Percentiles rank a stretch among this genome's conserved stretches.
These are phyloP conservation scores for Subacronicta megacephala DNA, from an alignment of 2,888 invertebrate species.

Conservation along the genomic window DNA sequence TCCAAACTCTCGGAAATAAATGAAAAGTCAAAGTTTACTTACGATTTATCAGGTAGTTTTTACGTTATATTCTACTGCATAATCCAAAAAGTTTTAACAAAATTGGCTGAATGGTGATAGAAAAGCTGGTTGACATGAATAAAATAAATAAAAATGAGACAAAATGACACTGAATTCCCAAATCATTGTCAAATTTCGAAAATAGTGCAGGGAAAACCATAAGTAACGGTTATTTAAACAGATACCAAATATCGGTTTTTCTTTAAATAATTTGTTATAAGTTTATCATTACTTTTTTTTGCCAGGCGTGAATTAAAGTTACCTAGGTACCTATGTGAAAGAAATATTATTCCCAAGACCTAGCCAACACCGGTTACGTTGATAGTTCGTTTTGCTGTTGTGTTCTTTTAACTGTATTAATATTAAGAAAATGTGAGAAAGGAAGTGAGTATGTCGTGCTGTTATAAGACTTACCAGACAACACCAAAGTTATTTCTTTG, in stretches of 20 bases:
- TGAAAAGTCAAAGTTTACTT: constrained; percentile 36
- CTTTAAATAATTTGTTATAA: neutral
- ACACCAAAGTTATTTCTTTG: constrained; percentile 79
- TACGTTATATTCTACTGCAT: neutral
- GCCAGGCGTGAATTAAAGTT: constrained; percentile 52
- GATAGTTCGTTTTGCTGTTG: constrained; percentile 80
- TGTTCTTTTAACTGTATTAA: constrained; percentile 83
- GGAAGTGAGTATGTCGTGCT: constrained; percentile 85
- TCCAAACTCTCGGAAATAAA: constrained; percentile 38
- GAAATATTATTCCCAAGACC: constrained; percentile 73
- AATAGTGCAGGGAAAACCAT: constrained; percentile 67
- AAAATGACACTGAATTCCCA: constrained; percentile 26
- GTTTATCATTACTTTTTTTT: constrained; percentile 30
- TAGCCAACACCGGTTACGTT: constrained; percentile 75
- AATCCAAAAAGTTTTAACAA: constrained; percentile 40
- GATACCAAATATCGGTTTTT: constrained; percentile 27
- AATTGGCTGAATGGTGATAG: constrained; percentile 9
- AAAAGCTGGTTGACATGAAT: constrained; percentile 41
- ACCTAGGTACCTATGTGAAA: constrained; percentile 59
- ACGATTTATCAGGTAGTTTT: constrained; percentile 11
- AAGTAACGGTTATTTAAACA: constrained; percentile 14
- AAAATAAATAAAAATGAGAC: constrained; percentile 31
- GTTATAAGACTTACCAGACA: constrained; percentile 80
- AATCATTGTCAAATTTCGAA: constrained; percentile 60
- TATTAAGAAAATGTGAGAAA: constrained; percentile 88